A percentile compares a stretch with the other conserved stretches of the same genome.
Conservation (phyloP, 53 echinoderm and acorn worm species). For the Paelopatides confundens region DNA sequence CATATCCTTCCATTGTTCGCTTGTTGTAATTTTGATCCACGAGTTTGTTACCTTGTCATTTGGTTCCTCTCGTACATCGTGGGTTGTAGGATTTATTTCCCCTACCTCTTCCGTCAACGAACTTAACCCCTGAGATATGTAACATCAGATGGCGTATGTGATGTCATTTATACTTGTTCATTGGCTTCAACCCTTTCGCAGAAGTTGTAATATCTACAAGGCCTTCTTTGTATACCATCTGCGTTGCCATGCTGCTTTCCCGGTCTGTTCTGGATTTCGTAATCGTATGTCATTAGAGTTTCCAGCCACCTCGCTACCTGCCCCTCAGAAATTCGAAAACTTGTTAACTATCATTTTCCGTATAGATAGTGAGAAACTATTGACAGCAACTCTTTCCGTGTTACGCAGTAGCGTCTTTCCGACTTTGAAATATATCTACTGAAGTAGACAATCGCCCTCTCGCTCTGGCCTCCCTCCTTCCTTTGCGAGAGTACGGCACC, state of each 20-base stretch:
- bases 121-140: background rate
- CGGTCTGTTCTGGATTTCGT: constrained; percentile 40
- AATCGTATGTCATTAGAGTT: constrained; percentile 32
- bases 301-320: constrained; percentile 54
- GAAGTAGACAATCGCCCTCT: background rate
- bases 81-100: background rate
- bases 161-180: background rate
- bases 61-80: background rate
- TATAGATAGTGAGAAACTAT: constrained; percentile 30
- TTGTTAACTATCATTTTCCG: background rate
- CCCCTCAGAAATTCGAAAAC: background rate
- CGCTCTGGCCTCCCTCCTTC: background rate
- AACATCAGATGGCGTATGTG: background rate
- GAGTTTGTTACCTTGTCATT: background rate
- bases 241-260: constrained; percentile 56
- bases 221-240: constrained; percentile 48
- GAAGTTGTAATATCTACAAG: background rate
- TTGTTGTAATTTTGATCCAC: background rate
- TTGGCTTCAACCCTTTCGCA: background rate
- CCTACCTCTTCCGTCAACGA: background rate
- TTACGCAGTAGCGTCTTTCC: too few species aligned
- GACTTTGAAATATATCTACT: too few species aligned
- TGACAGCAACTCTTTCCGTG: too few species aligned
- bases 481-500: constrained; percentile 58
- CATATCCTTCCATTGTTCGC: background rate